Conservation (phyloP, 2,888 invertebrate genomes). For the Vesta saturnalis region DNA sequence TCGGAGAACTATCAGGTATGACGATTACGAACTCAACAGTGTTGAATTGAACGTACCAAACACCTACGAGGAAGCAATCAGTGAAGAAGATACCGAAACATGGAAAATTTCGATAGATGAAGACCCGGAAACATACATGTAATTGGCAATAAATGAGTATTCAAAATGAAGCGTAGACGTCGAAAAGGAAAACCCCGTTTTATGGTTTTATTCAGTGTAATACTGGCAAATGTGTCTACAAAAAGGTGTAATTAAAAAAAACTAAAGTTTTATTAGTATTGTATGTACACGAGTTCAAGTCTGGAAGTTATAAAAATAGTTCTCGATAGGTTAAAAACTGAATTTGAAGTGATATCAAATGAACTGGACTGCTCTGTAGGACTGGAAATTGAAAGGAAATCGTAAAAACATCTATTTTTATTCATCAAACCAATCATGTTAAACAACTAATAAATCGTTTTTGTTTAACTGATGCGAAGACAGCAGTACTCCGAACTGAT, state of each 20-base stretch:
- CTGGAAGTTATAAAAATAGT: too few species aligned
- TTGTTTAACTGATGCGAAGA: not conserved
- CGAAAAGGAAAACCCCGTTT: conserved; percentile 25
- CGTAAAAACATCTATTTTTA: not conserved
- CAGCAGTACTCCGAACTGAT: not conserved
- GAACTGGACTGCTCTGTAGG: too few species aligned
- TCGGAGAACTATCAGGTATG: conserved; percentile 16
- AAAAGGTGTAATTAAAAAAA: not conserved
- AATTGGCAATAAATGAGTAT: too few species aligned
- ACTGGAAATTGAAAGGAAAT: not conserved
- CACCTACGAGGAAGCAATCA: conserved; percentile 40
- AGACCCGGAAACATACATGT: conserved; percentile 29
- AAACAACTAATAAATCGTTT: not conserved
- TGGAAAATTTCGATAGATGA: conserved; percentile 39
- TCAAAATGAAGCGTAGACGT: conserved; percentile 27
- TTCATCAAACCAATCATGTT: not conserved
- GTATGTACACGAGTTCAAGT: not conserved
- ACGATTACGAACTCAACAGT: conserved; percentile 30
- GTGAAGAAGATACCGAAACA: conserved; percentile 20
- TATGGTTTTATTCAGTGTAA: not conserved
- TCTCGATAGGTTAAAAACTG: not conserved
- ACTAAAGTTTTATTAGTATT: not conserved
- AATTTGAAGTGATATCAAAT: not conserved
- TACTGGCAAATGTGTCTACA: not conserved
- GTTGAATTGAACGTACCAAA: conserved; percentile 23